A percentile compares a stretch with the other conserved stretches of the same genome.
These are phyloP conservation scores for Sylvilagus bachmani DNA, from an alignment of 2,113 vertebrate species.

Conservation along the genomic window DNA sequence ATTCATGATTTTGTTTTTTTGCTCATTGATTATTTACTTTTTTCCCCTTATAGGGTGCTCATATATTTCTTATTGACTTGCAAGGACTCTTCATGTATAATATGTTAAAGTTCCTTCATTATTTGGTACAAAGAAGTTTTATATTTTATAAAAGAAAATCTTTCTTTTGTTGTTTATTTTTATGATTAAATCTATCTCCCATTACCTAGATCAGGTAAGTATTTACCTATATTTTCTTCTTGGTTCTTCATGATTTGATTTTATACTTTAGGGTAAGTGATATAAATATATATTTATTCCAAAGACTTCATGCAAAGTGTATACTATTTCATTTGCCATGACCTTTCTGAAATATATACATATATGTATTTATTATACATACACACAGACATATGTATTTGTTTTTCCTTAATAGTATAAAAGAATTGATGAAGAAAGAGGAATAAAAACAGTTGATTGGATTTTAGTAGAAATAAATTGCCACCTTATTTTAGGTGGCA, in stretches of 20 bases:
- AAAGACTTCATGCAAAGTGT: no score
- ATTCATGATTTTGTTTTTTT: conserved; percentile 25
- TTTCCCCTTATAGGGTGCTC: neutral
- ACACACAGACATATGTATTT: neutral
- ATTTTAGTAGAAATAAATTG: conserved; percentile 49
- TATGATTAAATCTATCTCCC: neutral
- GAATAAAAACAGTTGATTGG: neutral
- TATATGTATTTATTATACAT: no score
- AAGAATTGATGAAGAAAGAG: neutral
- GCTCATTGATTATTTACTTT: neutral
- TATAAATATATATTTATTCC: neutral
- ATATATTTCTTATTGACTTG: conserved; percentile 54
- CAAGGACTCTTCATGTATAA: conserved; percentile 37
- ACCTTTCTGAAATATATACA: no score
- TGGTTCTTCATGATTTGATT: conserved; percentile 34
- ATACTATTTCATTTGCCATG: no score
- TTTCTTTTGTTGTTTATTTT: neutral
- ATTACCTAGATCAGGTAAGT: neutral
- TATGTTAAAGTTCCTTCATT: neutral
- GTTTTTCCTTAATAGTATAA: neutral
- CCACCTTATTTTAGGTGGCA: neutral
- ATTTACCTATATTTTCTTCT: conserved; percentile 15
- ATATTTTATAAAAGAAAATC: conserved; percentile 3
- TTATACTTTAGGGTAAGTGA: neutral
- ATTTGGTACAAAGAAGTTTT: neutral